These are phyloP conservation scores for Dreissena polymorpha DNA, from an alignment of 1,140 invertebrate genomes.

Conservation along the genomic window DNA sequence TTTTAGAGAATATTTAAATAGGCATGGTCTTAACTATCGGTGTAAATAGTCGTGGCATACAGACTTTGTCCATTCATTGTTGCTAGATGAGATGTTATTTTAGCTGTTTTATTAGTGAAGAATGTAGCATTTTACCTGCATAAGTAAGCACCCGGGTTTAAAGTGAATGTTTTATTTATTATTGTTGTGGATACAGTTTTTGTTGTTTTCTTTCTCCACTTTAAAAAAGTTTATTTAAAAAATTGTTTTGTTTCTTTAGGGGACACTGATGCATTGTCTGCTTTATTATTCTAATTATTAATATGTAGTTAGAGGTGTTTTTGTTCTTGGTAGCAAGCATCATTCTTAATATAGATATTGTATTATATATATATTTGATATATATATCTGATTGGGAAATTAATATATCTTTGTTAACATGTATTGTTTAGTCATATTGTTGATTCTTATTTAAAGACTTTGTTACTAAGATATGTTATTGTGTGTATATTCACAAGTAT, in stretches of 20 bases:
- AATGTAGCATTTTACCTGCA: conserved; percentile 52
- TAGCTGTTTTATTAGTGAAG: not conserved
- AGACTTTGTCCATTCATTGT: not conserved
- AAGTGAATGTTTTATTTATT: conserved; percentile 50
- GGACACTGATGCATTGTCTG: conserved; percentile 26
- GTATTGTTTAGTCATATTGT: conserved; percentile 59
- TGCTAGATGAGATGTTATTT: not conserved
- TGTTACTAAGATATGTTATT: conserved; percentile 48
- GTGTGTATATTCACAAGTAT: conserved; percentile 49
- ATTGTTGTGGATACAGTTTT: conserved; percentile 50
- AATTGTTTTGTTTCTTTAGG: conserved; percentile 1
- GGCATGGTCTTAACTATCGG: not conserved
- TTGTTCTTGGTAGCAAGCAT: conserved; percentile 40
- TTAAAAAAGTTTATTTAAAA: conserved; percentile 34
- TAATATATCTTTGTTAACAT: conserved; percentile 54
- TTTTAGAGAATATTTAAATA: not conserved
- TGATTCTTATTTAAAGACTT: conserved; percentile 53
- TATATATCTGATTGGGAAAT: conserved; percentile 51
- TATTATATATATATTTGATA: conserved; percentile 57
- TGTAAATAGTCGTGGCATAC: too few species aligned
- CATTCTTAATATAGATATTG: conserved; percentile 56
- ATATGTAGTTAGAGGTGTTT: conserved; percentile 44
- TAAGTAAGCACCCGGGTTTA: conserved; percentile 33
- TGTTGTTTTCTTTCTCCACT: conserved; percentile 43
- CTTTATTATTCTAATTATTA: conserved; percentile 1